phyloP scores from a whole-genome alignment of 2,888 invertebrate species.

The Torymus texanus region DNA sequence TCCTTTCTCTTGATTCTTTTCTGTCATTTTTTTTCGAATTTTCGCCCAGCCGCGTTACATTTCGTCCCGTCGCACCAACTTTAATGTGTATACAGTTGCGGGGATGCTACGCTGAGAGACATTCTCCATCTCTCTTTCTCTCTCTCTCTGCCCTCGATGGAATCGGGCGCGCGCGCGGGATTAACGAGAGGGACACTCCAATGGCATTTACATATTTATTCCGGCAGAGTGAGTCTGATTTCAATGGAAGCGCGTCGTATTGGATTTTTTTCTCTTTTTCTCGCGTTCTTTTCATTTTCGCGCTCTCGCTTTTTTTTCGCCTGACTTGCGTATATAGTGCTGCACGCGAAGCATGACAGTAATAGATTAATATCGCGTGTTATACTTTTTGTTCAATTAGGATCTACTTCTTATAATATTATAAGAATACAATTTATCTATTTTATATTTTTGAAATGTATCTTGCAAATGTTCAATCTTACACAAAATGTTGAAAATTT shows the following conservation, averaged over 20 bases:
- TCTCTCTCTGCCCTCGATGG: slow-evolving; percentile 25
- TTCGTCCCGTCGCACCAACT: no score
- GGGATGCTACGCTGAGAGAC: no score
- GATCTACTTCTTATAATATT: no score
- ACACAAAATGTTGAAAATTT: no score
- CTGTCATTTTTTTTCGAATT: background rate
- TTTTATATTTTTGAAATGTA: no score
- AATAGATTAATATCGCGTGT: slow-evolving; percentile 29
- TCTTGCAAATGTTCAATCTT: no score
- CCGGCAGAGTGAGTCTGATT: slow-evolving; percentile 36
- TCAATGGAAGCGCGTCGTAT: slow-evolving; percentile 29
- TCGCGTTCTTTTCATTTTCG: background rate
- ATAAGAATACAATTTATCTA: no score
- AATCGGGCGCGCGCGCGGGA: slow-evolving; percentile 24
- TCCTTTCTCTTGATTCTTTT: background rate
- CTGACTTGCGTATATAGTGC: background rate
- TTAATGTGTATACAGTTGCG: no score
- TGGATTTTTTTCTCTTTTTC: slow-evolving; percentile 14
- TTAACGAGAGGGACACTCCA: slow-evolving; percentile 49
- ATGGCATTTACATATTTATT: slow-evolving; percentile 56
- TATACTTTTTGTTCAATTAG: background rate
- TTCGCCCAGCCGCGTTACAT: no score
- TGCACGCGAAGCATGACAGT: background rate
- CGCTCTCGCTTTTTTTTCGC: background rate
- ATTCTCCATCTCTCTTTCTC: background rate